A percentile compares a stretch with the other conserved stretches of the same genome.
These are phyloP conservation scores for Alcedo atthis DNA, from an alignment of 2,797 vertebrate genomes.

Conservation along the genomic window DNA sequence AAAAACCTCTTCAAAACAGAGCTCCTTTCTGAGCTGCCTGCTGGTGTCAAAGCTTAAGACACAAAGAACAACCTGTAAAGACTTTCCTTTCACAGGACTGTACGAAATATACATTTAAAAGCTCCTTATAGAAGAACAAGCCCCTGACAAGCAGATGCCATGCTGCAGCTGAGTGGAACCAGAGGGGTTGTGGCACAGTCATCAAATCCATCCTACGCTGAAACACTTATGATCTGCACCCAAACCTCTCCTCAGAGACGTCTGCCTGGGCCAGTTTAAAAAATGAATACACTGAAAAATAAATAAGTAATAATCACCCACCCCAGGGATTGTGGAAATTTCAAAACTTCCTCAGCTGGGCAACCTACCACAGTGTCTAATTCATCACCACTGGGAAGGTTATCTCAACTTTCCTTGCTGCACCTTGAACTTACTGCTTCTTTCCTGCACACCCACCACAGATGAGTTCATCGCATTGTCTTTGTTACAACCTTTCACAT, in stretches of 20 bases:
- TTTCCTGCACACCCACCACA: not conserved
- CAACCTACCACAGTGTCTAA: not conserved
- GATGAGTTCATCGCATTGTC: not conserved
- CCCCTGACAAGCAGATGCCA: not conserved
- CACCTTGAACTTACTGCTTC: fast-evolving
- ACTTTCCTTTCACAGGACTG: not conserved
- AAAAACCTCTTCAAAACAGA: not conserved
- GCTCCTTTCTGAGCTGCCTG: not conserved
- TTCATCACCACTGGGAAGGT: not conserved
- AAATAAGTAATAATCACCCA: not conserved
- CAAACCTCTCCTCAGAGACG: not conserved
- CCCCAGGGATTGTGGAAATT: fast-evolving
- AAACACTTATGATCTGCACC: not conserved
- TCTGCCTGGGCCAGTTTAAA: not conserved
- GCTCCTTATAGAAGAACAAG: not conserved
- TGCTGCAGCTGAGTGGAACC: not conserved
- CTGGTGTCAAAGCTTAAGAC: not conserved
- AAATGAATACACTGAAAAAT: not conserved
- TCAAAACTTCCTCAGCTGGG: not conserved
- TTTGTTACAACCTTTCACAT: not conserved
- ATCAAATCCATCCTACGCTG: not conserved
- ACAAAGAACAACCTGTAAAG: not conserved
- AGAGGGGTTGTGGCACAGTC: not conserved
- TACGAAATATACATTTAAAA: not conserved
- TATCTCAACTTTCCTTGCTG: not conserved